phyloP scores from a whole-genome alignment of 2,113 vertebrate genomes.

The Macroglossus sobrinus region DNA sequence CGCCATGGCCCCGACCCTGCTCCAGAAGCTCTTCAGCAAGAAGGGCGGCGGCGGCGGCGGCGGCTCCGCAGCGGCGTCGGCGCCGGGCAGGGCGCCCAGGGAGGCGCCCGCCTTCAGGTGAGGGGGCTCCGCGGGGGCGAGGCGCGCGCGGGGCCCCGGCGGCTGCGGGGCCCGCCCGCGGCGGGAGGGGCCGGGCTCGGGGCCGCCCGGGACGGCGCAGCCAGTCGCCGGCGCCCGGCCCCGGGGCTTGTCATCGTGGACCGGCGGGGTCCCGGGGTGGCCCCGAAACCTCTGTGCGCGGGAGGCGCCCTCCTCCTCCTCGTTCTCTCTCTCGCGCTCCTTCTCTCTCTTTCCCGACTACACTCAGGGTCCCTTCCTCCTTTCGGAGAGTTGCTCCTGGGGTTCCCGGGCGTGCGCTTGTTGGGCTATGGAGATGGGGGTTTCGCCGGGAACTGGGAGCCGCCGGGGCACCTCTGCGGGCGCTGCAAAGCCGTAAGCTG shows the following conservation, averaged over 20 bases:
- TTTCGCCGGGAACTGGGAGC: not conserved
- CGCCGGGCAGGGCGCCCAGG: conserved; percentile 58
- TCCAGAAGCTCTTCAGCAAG: conserved; percentile 87
- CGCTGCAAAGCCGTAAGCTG: conserved; percentile 11
- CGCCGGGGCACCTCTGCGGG: not conserved
- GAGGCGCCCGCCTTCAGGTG: conserved; percentile 83
- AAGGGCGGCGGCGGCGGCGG: conserved; percentile 68
- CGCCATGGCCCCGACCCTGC: conserved; percentile 85
- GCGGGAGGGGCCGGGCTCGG: not conserved
- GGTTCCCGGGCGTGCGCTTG: not conserved
- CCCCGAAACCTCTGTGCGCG: not conserved
- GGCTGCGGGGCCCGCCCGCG: not conserved
- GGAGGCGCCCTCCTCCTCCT: not conserved
- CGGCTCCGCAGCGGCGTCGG: conserved; percentile 23
- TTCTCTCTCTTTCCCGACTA: not conserved
- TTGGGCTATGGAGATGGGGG: not conserved
- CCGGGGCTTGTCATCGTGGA: too few relatives aligned
- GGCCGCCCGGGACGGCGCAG: not conserved
- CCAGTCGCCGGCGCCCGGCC: not conserved
- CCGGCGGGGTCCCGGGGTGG: too few relatives aligned
- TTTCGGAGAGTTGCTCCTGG: not conserved
- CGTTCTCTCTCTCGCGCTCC: not conserved
- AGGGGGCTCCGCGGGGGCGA: conserved; percentile 26
- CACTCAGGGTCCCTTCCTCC: not conserved
- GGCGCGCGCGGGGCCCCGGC: not conserved